A percentile compares a stretch with the other conserved stretches of the same genome.
phyloP scores from a whole-genome alignment of 2,888 invertebrate genomes.

The Ornithoptera alexandrae region DNA sequence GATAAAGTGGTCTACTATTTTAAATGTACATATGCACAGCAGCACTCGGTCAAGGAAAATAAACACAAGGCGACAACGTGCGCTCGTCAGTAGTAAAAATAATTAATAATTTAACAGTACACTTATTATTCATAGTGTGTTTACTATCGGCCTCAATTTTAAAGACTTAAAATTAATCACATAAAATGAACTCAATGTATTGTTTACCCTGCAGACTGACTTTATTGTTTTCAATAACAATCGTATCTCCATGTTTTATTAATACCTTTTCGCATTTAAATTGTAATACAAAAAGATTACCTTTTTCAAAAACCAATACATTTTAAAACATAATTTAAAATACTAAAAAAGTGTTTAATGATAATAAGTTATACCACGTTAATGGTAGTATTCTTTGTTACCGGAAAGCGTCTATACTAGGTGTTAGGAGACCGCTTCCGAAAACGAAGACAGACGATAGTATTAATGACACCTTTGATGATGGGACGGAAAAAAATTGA shows the following conservation, averaged over 20 bases:
- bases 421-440: too few species aligned
- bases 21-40: neutral
- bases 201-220: neutral
- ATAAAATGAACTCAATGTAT: neutral
- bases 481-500: too few species aligned
- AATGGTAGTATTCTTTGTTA: too few species aligned
- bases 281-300: neutral
- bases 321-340: too few species aligned
- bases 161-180: neutral
- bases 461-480: too few species aligned
- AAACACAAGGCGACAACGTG: slow-evolving; percentile 6
- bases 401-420: too few species aligned
- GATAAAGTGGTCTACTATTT: slow-evolving; percentile 8
- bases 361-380: too few species aligned
- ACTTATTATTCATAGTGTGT: neutral
- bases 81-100: slow-evolving; percentile 8
- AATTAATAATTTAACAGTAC: neutral
- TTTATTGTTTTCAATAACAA: neutral
- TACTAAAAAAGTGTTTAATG: too few species aligned
- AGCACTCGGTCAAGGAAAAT: slow-evolving; percentile 15
- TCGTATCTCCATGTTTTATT: neutral
- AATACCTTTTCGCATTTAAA: neutral
- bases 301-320: too few species aligned
- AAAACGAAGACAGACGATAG: too few species aligned
- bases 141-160: neutral